Evolutionary conservation across 2,888 invertebrate species (phyloP).

Genomic region (Ophion ellenae): DNA sequence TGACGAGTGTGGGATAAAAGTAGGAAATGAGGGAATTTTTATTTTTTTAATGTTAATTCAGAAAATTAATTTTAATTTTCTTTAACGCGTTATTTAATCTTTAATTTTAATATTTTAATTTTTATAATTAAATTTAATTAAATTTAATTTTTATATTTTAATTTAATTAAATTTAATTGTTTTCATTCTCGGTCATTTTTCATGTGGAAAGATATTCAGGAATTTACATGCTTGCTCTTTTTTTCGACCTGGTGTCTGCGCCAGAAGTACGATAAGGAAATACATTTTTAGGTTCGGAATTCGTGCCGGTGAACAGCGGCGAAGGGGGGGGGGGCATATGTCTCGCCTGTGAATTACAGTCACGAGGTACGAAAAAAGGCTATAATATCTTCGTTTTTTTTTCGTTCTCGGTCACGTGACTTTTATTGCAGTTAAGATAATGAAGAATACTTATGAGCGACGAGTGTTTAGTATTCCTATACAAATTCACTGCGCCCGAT

Average conservation of each 20-base stretch:
- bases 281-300: slow-evolving; percentile 1
- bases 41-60: no score
- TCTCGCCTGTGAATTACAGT: slow-evolving; percentile 9
- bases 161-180: neutral
- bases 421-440: slow-evolving; percentile 49
- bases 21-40: no score
- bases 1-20: no score
- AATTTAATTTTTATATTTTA: no score
- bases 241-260: neutral
- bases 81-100: no score
- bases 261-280: slow-evolving; percentile 12
- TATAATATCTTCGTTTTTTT: slow-evolving; percentile 18
- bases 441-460: slow-evolving; percentile 12
- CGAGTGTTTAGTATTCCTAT: slow-evolving; percentile 33
- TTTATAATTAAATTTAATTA: no score
- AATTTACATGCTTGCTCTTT: neutral
- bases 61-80: no score
- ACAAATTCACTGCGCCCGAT: slow-evolving; percentile 8
- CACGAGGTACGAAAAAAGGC: slow-evolving; percentile 25
- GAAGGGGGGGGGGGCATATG: neutral
- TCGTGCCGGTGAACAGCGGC: neutral
- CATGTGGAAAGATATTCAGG: neutral
- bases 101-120: no score
- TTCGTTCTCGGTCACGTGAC: slow-evolving; percentile 12
- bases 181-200: neutral